Percentiles rank a stretch among this genome's conserved stretches.
phyloP scores from a whole-genome alignment of 1,140 invertebrate species.

The Macrobrachium rosenbergii region DNA sequence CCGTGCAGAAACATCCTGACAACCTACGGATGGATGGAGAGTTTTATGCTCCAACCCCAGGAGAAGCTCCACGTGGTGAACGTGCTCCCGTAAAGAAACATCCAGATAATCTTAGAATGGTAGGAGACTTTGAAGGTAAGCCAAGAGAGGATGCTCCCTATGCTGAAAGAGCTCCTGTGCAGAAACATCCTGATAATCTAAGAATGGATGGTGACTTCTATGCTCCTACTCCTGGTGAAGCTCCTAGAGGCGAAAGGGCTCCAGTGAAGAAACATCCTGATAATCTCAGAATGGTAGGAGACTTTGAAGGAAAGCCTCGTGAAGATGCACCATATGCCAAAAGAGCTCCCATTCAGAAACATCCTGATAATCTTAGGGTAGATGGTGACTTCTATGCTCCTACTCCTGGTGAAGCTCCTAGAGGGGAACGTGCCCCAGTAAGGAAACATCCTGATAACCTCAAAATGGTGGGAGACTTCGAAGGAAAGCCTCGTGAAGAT shows the following conservation, averaged over 20 bases:
- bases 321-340: slow-evolving; percentile 68
- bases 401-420: slow-evolving; percentile 59
- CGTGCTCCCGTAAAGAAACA: slow-evolving; percentile 52
- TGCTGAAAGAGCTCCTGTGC: slow-evolving; percentile 31
- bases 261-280: slow-evolving; percentile 52
- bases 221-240: slow-evolving; percentile 42
- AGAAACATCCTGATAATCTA: slow-evolving; percentile 47
- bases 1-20: slow-evolving; percentile 50
- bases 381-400: slow-evolving; percentile 32
- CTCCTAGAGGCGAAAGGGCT: slow-evolving; percentile 37
- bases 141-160: slow-evolving; percentile 42
- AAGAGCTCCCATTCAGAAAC: slow-evolving; percentile 69
- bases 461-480: slow-evolving; percentile 61
- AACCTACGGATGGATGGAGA: slow-evolving; percentile 55
- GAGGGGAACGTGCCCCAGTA: background rate
- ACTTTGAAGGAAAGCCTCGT: slow-evolving; percentile 37
- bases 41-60: slow-evolving; percentile 47
- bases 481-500: slow-evolving; percentile 58
- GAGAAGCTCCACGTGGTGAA: slow-evolving; percentile 43
- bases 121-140: slow-evolving; percentile 47
- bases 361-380: slow-evolving; percentile 25
- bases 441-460: slow-evolving; percentile 47
- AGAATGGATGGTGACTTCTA: slow-evolving; percentile 51
- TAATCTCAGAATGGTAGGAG: slow-evolving; percentile 41
- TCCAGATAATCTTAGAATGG: slow-evolving; percentile 49